Conservation (phyloP, 2,113 vertebrate genomes). For the Nothoprocta pentlandii region DNA sequence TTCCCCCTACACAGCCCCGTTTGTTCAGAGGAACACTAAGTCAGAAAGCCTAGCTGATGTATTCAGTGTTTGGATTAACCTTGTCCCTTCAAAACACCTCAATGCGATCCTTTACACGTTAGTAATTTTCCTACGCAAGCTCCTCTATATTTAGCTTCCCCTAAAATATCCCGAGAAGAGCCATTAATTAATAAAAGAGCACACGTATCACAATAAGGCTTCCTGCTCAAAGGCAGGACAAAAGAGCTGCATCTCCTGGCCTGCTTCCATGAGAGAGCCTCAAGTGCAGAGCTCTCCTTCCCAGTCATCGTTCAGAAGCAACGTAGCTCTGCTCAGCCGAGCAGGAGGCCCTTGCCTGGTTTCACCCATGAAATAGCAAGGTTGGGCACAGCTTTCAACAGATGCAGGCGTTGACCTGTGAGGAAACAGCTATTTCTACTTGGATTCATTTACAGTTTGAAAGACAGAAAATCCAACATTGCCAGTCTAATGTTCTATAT, state of each 20-base stretch:
- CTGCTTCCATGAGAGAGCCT: background rate
- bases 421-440: background rate
- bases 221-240: background rate
- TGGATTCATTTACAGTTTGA: background rate
- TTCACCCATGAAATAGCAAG: background rate
- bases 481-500: background rate
- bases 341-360: background rate
- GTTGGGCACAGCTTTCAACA: background rate
- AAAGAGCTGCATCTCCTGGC: background rate
- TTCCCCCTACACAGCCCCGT: background rate
- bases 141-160: fast-evolving
- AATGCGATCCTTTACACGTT: background rate
- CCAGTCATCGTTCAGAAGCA: background rate
- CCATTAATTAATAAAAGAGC: background rate
- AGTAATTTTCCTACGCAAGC: background rate
- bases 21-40: background rate
- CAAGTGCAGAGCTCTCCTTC: background rate
- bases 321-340: background rate
- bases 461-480: background rate
- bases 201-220: background rate
- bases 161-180: background rate
- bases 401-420: background rate
- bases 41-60: background rate
- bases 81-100: background rate
- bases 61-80: background rate